Evolutionary conservation across 2,888 invertebrate genomes (phyloP).

Genomic region (Monochamus alternatus): DNA sequence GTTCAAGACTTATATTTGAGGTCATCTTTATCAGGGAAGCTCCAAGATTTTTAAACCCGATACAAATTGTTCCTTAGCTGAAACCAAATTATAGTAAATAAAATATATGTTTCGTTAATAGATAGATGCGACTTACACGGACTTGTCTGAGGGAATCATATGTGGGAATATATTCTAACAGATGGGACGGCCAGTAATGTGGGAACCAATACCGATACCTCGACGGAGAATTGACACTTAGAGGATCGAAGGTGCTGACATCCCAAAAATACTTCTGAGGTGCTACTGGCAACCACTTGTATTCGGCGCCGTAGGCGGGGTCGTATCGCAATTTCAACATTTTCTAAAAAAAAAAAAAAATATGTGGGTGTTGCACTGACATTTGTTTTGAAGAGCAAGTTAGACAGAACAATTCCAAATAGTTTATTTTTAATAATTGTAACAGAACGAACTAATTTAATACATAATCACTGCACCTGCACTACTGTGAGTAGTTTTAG

Average conservation of each 20-base stretch:
- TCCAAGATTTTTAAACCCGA: conserved; percentile 9
- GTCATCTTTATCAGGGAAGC: no score
- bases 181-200: conserved; percentile 58
- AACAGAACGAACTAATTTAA: no score
- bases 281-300: background rate
- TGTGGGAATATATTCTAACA: conserved; percentile 53
- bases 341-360: background rate
- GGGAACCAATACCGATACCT: conserved; percentile 55
- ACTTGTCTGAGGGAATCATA: conserved; percentile 52
- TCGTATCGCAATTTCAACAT: background rate
- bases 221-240: background rate
- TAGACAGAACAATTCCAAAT: no score
- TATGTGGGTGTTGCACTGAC: no score
- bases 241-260: background rate
- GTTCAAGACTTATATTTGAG: no score
- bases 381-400: no score
- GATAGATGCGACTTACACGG: conserved; percentile 39
- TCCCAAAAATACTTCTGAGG: background rate
- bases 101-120: no score
- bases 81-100: conserved; percentile 24
- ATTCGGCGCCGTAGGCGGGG: background rate
- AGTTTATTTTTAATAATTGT: no score
- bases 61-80: conserved; percentile 47
- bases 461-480: no score
- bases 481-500: no score